Conservation (phyloP, 2,888 invertebrate genomes). For the Fragum sueziense region DNA sequence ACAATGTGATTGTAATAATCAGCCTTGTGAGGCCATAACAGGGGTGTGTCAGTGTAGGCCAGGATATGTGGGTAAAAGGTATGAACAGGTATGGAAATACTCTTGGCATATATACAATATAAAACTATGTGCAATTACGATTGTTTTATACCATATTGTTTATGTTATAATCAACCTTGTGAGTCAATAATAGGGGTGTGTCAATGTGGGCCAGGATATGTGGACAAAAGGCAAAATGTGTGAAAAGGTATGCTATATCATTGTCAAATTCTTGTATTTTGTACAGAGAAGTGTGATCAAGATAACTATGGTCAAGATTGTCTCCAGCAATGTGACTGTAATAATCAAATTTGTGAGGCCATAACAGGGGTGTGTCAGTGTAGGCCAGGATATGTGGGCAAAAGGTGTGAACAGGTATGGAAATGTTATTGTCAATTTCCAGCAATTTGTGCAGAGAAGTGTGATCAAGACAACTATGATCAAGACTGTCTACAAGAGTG, state of each 20-base stretch:
- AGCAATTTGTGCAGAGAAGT: not conserved
- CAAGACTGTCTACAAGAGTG: slow-evolving; percentile 84
- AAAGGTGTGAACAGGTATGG: slow-evolving; percentile 64
- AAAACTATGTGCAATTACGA: too few species aligned
- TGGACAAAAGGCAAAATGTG: slow-evolving; percentile 65
- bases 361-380: slow-evolving; percentile 72
- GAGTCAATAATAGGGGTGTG: slow-evolving; percentile 45
- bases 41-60: slow-evolving; percentile 71
- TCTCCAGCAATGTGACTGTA: slow-evolving; percentile 88
- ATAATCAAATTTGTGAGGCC: slow-evolving; percentile 85
- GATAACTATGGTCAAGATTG: slow-evolving; percentile 91
- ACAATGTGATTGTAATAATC: slow-evolving; percentile 89
- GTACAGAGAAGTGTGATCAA: slow-evolving; percentile 77
- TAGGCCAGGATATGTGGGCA: slow-evolving; percentile 64
- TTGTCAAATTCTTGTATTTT: too few species aligned
- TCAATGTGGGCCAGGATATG: slow-evolving; percentile 53
- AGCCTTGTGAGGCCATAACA: slow-evolving; percentile 84
- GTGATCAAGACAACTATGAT: not conserved
- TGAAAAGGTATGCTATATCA: slow-evolving; percentile 63
- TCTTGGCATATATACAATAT: too few species aligned
- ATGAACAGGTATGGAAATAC: slow-evolving; percentile 65
- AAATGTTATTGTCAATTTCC: not conserved
- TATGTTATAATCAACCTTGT: slow-evolving; percentile 86
- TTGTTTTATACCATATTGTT: too few species aligned
- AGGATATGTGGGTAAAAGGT: slow-evolving; percentile 64